These are phyloP conservation scores for Trachymyrmex septentrionalis DNA, from an alignment of 1,140 invertebrate species.

Conservation along the genomic window DNA sequence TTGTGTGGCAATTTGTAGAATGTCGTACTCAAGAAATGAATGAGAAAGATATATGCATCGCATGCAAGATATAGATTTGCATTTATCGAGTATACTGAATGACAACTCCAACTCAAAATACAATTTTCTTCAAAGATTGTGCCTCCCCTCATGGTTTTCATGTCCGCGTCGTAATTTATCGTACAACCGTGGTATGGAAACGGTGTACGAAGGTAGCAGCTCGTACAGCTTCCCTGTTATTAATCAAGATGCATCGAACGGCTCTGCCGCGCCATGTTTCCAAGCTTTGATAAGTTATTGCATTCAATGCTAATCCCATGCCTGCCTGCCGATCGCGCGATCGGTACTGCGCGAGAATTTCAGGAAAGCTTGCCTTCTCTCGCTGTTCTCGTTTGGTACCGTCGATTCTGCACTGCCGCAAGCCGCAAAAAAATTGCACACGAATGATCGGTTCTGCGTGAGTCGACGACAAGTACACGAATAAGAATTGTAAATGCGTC, in stretches of 20 bases:
- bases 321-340: slow-evolving; percentile 56
- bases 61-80: not conserved
- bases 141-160: slow-evolving; percentile 40
- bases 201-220: slow-evolving; percentile 67
- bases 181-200: slow-evolving; percentile 65
- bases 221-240: slow-evolving; percentile 79
- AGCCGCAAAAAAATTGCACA: not conserved
- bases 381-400: slow-evolving; percentile 43
- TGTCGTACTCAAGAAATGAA: not conserved
- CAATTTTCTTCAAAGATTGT: slow-evolving; percentile 2
- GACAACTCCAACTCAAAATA: slow-evolving; percentile 37
- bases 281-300: slow-evolving; percentile 78
- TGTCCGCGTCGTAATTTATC: slow-evolving; percentile 75
- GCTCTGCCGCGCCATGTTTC: slow-evolving; percentile 66
- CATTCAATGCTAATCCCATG: slow-evolving; percentile 80
- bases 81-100: slow-evolving; percentile 19
- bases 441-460: slow-evolving; percentile 35
- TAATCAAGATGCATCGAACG: slow-evolving; percentile 79
- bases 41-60: slow-evolving; percentile 11
- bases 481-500: slow-evolving; percentile 54
- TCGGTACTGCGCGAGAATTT: slow-evolving; percentile 50
- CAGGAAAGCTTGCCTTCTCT: slow-evolving; percentile 43
- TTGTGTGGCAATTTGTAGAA: not conserved
- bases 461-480: slow-evolving; percentile 51
- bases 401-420: slow-evolving; percentile 39